Evolutionary conservation across 2,113 vertebrate genomes (phyloP).

Genomic region (Astatotilapia flaviijosephi): DNA sequence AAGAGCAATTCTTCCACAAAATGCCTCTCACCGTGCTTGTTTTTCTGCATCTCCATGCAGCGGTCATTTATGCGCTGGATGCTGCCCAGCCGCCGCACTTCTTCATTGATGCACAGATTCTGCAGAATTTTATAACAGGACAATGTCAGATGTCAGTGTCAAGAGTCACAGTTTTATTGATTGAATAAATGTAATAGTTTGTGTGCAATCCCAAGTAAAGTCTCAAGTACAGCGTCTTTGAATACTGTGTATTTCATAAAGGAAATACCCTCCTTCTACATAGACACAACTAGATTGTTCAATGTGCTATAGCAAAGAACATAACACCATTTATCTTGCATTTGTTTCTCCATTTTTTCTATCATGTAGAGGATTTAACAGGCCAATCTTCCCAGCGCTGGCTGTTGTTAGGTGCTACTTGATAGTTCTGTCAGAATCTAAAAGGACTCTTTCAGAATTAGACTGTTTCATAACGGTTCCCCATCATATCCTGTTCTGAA

Average conservation of each 20-base stretch:
- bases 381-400: neutral
- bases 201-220: neutral
- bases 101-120: slow-evolving; percentile 91
- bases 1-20: neutral
- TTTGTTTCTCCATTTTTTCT: neutral
- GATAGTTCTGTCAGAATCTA: neutral
- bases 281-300: neutral
- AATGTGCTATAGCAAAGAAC: neutral
- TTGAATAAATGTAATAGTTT: neutral
- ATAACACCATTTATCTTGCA: neutral
- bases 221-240: neutral
- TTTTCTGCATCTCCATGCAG: slow-evolving; percentile 93
- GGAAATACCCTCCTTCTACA: neutral
- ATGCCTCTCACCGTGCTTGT: slow-evolving; percentile 75
- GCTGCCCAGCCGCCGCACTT: slow-evolving; percentile 77
- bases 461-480: neutral
- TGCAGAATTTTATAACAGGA: slow-evolving; percentile 27
- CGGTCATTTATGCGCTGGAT: slow-evolving; percentile 89
- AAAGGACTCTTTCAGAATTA: neutral
- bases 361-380: neutral
- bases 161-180: neutral
- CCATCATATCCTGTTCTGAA: neutral
- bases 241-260: neutral
- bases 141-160: neutral
- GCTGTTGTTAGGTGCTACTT: neutral